Evolutionary conservation across 1,140 invertebrate species (phyloP).

Genomic region (Chionoecetes opilio): DNA sequence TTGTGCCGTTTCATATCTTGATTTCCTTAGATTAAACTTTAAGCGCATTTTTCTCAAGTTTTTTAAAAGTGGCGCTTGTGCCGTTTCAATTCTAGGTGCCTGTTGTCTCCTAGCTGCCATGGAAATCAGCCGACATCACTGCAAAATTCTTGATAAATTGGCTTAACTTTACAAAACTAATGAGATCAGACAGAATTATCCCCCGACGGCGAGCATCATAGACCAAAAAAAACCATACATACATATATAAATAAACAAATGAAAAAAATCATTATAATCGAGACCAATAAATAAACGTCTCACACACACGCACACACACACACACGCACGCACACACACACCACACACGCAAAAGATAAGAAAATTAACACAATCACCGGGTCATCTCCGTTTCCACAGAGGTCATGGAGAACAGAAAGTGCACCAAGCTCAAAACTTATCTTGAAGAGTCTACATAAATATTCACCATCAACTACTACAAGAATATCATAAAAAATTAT

Average conservation of each 20-base stretch:
- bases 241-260: slow-evolving; percentile 36
- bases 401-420: not conserved
- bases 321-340: not conserved
- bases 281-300: not conserved
- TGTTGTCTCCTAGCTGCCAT: not conserved
- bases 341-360: slow-evolving; percentile 55
- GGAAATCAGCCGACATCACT: slow-evolving; percentile 30
- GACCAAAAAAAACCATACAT: slow-evolving; percentile 62
- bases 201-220: slow-evolving; percentile 72
- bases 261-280: not conserved
- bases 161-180: slow-evolving; percentile 70
- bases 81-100: no score
- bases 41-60: no score
- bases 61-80: no score
- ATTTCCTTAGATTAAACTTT: no score
- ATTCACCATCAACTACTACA: slow-evolving; percentile 60
- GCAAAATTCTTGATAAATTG: slow-evolving; percentile 51
- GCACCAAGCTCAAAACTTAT: slow-evolving; percentile 67
- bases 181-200: slow-evolving; percentile 75
- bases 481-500: slow-evolving; percentile 62
- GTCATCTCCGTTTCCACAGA: not conserved
- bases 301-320: slow-evolving; percentile 18
- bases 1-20: no score
- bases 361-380: slow-evolving; percentile 4
- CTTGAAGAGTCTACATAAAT: slow-evolving; percentile 56